Percentiles rank a stretch among this genome's conserved stretches.
Conservation (phyloP, 2,888 invertebrate species). For the Athetis lepigone region DNA sequence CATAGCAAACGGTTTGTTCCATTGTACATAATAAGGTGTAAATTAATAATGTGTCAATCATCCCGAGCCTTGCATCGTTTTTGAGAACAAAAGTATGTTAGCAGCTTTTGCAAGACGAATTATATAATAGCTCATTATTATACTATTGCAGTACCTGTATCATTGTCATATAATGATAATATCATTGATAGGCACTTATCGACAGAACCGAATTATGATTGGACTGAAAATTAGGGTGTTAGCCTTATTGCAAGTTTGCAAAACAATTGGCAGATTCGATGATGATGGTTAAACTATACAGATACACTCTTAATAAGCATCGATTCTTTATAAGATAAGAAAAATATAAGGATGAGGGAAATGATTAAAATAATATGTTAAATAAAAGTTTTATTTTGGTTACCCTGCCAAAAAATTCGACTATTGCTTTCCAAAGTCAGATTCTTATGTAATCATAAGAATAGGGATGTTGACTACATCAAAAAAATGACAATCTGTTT, state of each 20-base stretch:
- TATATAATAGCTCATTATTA: constrained; percentile 28
- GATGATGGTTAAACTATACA: no score
- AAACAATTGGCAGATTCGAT: background rate
- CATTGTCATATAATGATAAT: constrained; percentile 10
- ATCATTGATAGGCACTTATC: background rate
- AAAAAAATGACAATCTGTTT: no score
- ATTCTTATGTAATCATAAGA: no score
- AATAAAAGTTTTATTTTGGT: no score
- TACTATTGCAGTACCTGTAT: background rate
- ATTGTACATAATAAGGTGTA: background rate
- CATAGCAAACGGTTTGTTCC: background rate
- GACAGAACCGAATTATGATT: background rate
- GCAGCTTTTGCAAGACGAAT: background rate
- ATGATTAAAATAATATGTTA: no score
- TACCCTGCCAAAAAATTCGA: no score
- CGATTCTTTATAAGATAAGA: no score
- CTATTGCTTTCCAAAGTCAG: no score
- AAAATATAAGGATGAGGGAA: no score
- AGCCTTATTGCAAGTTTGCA: background rate
- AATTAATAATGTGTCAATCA: constrained; percentile 27
- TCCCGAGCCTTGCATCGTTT: background rate
- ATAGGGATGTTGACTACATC: no score
- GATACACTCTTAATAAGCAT: no score
- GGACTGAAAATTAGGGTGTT: background rate
- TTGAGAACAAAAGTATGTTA: background rate